A percentile compares a stretch with the other conserved stretches of the same genome.
phyloP scores from a whole-genome alignment of 2,113 vertebrate species.

The Ranitomeya variabilis region DNA sequence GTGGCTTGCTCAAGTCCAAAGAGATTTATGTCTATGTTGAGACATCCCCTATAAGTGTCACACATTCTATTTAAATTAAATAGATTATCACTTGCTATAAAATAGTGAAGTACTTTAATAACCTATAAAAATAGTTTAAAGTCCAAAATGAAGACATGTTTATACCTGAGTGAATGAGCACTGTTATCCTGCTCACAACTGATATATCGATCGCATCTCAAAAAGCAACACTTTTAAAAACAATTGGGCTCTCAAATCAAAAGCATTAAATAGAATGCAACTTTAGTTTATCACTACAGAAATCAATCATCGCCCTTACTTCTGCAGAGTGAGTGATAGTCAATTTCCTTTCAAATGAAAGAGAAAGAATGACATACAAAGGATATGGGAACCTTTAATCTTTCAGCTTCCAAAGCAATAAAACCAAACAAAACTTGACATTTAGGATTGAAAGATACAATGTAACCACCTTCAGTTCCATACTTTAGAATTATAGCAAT shows the following conservation, averaged over 20 bases:
- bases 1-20: too few relatives aligned
- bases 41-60: too few relatives aligned
- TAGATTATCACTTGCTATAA: too few relatives aligned
- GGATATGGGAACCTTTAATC: slow-evolving; percentile 35
- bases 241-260: slow-evolving; percentile 33
- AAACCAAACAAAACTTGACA: slow-evolving; percentile 48
- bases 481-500: slow-evolving; percentile 34
- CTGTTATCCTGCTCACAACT: not conserved
- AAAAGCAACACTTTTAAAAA: slow-evolving; percentile 44
- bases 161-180: slow-evolving; percentile 40
- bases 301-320: slow-evolving; percentile 13
- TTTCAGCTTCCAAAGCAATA: slow-evolving; percentile 29
- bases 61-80: too few relatives aligned
- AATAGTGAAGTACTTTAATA: not conserved
- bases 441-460: slow-evolving; percentile 38
- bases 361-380: slow-evolving; percentile 21
- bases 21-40: too few relatives aligned
- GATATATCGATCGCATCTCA: slow-evolving; percentile 26
- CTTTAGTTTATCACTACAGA: slow-evolving; percentile 24
- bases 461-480: slow-evolving; percentile 36
- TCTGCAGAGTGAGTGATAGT: not conserved
- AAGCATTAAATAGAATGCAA: slow-evolving; percentile 8
- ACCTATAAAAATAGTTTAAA: not conserved
- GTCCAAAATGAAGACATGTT: slow-evolving; percentile 20
- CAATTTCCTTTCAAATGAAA: slow-evolving; percentile 4